Percentiles rank a stretch among this genome's conserved stretches.
These are phyloP conservation scores for Smittia sp. DNA, from an alignment of 2,888 invertebrate species.

Conservation along the genomic window DNA sequence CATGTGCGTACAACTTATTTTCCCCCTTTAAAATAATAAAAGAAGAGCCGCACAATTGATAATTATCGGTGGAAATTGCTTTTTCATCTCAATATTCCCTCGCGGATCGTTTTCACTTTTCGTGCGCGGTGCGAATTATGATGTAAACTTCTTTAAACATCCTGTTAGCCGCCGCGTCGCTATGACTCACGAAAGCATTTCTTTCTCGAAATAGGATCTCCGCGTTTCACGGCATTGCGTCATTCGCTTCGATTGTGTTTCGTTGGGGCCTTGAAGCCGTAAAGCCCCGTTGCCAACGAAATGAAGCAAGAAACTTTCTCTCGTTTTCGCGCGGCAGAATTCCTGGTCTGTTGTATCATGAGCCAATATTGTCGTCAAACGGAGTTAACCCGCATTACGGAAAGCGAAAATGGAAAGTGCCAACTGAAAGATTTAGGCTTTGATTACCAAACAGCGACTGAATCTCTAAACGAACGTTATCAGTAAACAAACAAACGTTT, in stretches of 20 bases:
- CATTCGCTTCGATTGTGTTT: neutral
- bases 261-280: neutral
- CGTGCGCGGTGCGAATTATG: neutral
- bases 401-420: constrained; percentile 27
- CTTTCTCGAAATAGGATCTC: constrained; percentile 7
- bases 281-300: neutral
- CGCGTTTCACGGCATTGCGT: neutral
- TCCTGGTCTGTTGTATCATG: constrained; percentile 1
- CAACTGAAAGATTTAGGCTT: neutral
- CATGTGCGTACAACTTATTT: neutral
- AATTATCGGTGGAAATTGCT: too few species aligned
- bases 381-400: constrained; percentile 20
- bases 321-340: neutral
- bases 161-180: neutral
- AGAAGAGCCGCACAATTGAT: neutral
- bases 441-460: neutral
- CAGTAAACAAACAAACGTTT: neutral
- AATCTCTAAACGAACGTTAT: neutral
- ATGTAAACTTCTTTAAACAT: neutral
- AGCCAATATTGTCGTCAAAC: neutral
- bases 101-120: neutral
- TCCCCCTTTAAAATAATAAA: neutral
- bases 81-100: too few species aligned
- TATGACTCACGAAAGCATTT: neutral
- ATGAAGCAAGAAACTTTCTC: constrained; percentile 17